Percentiles rank a stretch among this genome's conserved stretches.
phyloP scores from a whole-genome alignment of 2,113 vertebrate species.

The Vidua macroura region DNA sequence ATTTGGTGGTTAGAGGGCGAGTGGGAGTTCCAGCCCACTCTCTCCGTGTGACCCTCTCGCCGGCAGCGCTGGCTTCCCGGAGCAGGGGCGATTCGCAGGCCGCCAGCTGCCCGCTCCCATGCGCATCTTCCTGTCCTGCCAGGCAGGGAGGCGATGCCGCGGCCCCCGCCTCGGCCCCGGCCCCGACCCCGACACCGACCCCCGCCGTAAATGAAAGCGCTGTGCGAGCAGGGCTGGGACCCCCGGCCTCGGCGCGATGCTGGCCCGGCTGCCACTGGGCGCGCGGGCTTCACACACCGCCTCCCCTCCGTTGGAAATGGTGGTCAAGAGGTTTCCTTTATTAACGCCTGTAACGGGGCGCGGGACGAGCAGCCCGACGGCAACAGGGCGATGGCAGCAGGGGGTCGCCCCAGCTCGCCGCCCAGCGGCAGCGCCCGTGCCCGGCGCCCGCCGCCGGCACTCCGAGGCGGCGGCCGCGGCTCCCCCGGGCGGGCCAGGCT shows the following conservation, averaged over 20 bases:
- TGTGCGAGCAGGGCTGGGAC: neutral
- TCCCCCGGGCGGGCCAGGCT: neutral
- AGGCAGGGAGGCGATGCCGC: neutral
- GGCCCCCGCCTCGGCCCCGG: too few relatives aligned
- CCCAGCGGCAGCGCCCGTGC: neutral
- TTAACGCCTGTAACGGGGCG: neutral
- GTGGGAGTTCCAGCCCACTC: neutral
- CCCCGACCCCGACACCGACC: neutral
- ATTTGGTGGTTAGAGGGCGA: neutral
- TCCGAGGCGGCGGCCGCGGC: neutral
- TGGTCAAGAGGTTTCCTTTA: neutral
- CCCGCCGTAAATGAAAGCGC: conserved; percentile 17
- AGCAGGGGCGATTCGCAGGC: neutral
- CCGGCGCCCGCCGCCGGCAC: neutral
- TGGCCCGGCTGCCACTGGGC: neutral
- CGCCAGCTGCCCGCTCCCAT: neutral
- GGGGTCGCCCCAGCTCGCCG: too few relatives aligned
- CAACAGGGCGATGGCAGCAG: neutral
- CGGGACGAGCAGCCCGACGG: too few relatives aligned
- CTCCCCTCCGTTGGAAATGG: conserved; percentile 46
- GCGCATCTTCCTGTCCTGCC: neutral
- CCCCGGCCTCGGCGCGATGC: neutral
- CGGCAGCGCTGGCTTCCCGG: neutral
- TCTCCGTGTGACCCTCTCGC: neutral
- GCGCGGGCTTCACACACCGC: neutral